Percentiles rank a stretch among this genome's conserved stretches.
phyloP scores from a whole-genome alignment of 2,888 invertebrate species.

The Chalcosyrphus nemorum region DNA sequence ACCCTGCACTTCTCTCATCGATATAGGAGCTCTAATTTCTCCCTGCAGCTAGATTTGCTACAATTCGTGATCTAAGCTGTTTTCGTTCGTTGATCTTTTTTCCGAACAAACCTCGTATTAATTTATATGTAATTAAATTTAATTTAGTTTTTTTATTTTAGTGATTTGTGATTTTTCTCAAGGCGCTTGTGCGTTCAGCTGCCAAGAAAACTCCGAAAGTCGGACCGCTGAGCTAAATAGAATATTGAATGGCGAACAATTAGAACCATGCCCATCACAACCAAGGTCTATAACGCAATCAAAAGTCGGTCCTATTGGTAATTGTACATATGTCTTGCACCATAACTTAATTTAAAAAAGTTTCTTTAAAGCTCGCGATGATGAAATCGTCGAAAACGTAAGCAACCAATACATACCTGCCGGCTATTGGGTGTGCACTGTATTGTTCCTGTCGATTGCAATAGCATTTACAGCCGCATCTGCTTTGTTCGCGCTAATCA shows the following conservation, averaged over 20 bases:
- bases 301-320: not conserved
- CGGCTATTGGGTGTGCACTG: constrained; percentile 84
- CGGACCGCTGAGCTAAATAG: constrained; percentile 76
- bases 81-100: no score
- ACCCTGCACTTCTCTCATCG: no score
- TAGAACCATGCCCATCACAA: constrained; percentile 54
- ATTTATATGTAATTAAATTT: not conserved
- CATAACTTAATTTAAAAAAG: not conserved
- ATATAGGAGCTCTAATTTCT: no score
- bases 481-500: constrained; percentile 84
- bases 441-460: constrained; percentile 83
- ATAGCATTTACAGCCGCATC: constrained; percentile 83
- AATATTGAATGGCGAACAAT: constrained; percentile 75
- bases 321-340: not conserved
- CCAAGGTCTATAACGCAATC: not conserved
- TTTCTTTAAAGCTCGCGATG: constrained; percentile 10
- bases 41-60: no score
- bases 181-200: constrained; percentile 81
- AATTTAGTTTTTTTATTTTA: constrained; percentile 65
- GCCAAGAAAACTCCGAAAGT: constrained; percentile 76
- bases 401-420: constrained; percentile 75
- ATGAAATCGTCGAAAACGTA: not conserved
- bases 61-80: no score
- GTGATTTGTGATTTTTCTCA: constrained; percentile 80
- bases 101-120: no score